phyloP scores from a whole-genome alignment of 2,888 invertebrate genomes.

The Neoitamus cyanurus region DNA sequence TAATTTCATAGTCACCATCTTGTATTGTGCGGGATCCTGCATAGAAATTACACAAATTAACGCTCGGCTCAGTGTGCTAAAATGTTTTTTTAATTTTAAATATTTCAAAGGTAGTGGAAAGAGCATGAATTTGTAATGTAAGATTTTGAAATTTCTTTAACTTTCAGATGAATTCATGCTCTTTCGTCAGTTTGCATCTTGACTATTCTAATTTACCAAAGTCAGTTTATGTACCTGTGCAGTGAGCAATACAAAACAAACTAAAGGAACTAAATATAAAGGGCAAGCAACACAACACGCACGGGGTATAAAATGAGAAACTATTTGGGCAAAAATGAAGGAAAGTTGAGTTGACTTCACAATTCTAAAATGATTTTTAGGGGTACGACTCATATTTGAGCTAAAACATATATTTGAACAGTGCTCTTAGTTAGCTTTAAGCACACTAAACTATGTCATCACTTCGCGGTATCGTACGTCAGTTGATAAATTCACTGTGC shows the following conservation, averaged over 20 bases:
- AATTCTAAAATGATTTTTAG: neutral
- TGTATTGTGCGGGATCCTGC: constrained; percentile 69
- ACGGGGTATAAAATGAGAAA: neutral
- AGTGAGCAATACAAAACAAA: neutral
- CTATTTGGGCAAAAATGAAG: neutral
- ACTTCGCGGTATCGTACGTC: no score
- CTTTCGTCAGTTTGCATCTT: neutral
- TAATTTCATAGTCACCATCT: constrained; percentile 89
- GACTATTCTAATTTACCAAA: constrained; percentile 11
- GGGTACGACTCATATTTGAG: neutral
- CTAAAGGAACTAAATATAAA: constrained; percentile 9
- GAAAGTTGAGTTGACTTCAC: constrained; percentile 29
- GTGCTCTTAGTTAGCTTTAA: neutral
- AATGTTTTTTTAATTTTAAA: neutral
- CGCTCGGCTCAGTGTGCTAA: neutral
- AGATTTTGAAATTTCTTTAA: neutral
- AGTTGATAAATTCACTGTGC: no score
- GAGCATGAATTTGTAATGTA: neutral
- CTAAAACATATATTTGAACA: neutral
- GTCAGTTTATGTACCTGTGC: constrained; percentile 33
- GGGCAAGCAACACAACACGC: constrained; percentile 42
- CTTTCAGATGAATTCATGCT: neutral
- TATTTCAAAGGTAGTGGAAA: neutral
- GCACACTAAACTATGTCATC: no score
- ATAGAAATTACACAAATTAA: constrained; percentile 29